Base-by-base conservation (phyloP, 2,113 vertebrate genomes). In the Tringa solitaria region DNA sequence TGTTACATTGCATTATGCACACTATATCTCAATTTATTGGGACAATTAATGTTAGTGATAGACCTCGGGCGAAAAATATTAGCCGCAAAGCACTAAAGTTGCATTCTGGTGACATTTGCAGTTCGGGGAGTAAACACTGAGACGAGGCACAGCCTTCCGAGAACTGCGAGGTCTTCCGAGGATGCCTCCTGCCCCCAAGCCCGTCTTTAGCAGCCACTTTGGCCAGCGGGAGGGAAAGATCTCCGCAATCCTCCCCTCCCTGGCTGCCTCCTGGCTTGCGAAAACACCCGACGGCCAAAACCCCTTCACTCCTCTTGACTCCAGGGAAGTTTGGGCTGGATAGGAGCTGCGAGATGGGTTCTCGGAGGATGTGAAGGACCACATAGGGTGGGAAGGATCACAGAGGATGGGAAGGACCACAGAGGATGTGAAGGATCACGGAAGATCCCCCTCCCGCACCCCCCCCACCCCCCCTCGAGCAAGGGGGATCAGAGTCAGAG, bases 1-100 rank as follows among this genome's bases (percentile, higher is more conserved):
- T 98, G 98, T 97, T 97, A 89, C 93, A 96, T 97, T 98, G 97
- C 97, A 97, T 97, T 97, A 97, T 95, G 96, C 96, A 97, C 96
- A 96, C 96, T 98, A 96, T 98, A 98, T 98, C 98, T 98, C 98
- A 98, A 97, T 98, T 98, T 98, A 98, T 98, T 98, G 98, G 96
- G 96, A 98, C 98, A 98, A 98, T 98, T 98, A 98, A 98, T 98
- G 96, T 91, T 79, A 94, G 92, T 96, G 95, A 97, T 97, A 98
- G 97, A 98, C 96, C 96, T 98, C 90, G 39, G 97, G 97, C 93
- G 50, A 96, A 91, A 96, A 96, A 94, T 87, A 61, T 93, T 95
- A 96, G 90, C 92, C 81, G 69, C 91, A 61, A 95, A 93, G 88
- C 18, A 48, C 88, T 94, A 8, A 96, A 95, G 89, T 97, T 97